Base-by-base conservation (phyloP, 2,113 vertebrate species). In the Anoplopoma fimbria region DNA sequence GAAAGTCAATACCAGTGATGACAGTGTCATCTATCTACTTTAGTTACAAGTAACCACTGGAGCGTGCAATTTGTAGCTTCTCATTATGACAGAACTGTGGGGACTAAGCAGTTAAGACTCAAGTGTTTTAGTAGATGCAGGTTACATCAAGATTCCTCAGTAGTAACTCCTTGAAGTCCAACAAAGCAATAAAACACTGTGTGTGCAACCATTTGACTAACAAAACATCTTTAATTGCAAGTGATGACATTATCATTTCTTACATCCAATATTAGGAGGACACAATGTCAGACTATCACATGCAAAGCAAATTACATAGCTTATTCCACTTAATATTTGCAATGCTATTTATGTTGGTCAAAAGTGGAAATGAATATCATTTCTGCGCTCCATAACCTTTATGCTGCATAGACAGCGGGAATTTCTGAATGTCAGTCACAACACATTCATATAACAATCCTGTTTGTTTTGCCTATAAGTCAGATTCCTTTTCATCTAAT, bases 221-320 rank as follows among this genome's bases (percentile, higher is more conserved):
- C 82, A 90, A 91, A 93, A 92, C 85, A 86, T 64, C 79, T 93
- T 95, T 93, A 92, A 89, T 94, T 93, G 88, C 88, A 93, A 85
- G 88, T 93, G 89, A 92, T 90, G 90, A 91, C 82, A 91, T 92
- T 81, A 90, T 88, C 88, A 88, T 92, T 91, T 91, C 72, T 88
- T 88, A 90, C 88, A 93, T 92, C 87, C 84, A 89, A 82, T 75
- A 84, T 80, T 80, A 88, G 83, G 79, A n/a, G 82, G 19, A 88
- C 84, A 91, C 75, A 84, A 88, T 84, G 83, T 90, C 81, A 85
- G 63, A 85, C 71, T 74, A 83, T 87, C 89, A 92, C 93, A 92
- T 93, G 92, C 93, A 89, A 92, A 88, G 86, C 85, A 93, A 92
- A 88, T 86, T 84, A 93, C 89, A 91, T 74, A 85, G 84, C 84